Percentiles rank a stretch among this genome's conserved stretches.
Conservation (phyloP, 2,888 invertebrate genomes). For the Dendrolimus houi region DNA sequence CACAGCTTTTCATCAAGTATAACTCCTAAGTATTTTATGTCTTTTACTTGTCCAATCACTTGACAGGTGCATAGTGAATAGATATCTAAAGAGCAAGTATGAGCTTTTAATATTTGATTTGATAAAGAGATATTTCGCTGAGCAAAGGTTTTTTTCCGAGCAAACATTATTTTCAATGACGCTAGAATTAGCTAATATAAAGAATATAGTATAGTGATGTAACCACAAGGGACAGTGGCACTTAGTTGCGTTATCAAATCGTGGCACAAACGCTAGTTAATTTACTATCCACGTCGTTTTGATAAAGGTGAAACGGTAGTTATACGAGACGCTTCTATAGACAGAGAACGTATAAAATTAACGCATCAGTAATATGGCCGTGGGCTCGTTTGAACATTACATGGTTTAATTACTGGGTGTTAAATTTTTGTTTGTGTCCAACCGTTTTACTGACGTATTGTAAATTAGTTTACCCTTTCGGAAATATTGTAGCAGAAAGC, state of each 20-base stretch:
- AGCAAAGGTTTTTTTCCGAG: too few species aligned
- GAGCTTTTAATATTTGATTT: too few species aligned
- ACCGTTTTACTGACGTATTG: slow-evolving; percentile 30
- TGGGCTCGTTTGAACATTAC: slow-evolving; percentile 7
- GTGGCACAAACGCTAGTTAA: slow-evolving; percentile 24
- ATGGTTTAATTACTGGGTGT: slow-evolving; percentile 40
- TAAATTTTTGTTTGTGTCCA: slow-evolving; percentile 45
- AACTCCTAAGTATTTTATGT: too few species aligned
- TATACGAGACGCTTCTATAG: slow-evolving; percentile 16
- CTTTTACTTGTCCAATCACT: too few species aligned
- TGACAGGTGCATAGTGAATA: too few species aligned
- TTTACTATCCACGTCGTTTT: slow-evolving; percentile 27
- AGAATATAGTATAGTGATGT: slow-evolving; percentile 9
- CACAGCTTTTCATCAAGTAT: too few species aligned
- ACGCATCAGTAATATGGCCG: slow-evolving; percentile 26
- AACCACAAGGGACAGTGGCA: slow-evolving; percentile 20
- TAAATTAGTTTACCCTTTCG: slow-evolving; percentile 20
- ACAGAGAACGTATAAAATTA: slow-evolving; percentile 26
- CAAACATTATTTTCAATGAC: too few species aligned
- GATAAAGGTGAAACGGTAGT: slow-evolving; percentile 33
- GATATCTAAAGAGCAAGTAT: too few species aligned
- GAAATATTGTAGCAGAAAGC: too few species aligned
- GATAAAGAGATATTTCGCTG: too few species aligned
- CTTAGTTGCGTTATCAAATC: slow-evolving; percentile 18
- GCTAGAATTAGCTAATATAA: too few species aligned